phyloP scores from a whole-genome alignment of 1,140 invertebrate genomes.

The Antheraea mylitta region DNA sequence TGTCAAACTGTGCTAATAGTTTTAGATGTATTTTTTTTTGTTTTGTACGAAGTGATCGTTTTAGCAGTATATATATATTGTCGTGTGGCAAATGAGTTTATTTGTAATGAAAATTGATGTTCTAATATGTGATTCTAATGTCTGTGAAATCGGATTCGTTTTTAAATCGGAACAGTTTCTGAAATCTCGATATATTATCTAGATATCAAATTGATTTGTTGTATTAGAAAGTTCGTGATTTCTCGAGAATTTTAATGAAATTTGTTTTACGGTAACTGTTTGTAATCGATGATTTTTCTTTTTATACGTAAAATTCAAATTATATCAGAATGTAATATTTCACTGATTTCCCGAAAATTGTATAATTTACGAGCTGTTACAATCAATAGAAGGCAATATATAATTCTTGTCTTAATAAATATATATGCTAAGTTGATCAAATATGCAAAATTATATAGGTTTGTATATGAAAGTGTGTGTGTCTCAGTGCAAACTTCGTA shows the following conservation, averaged over 20 bases:
- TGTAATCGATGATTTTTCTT: not conserved
- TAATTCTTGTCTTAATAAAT: too few species aligned
- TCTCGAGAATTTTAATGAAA: too few species aligned
- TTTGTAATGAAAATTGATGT: not conserved
- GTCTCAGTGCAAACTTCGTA: conserved; percentile 54
- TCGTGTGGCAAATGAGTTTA: not conserved
- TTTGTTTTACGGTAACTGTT: too few species aligned
- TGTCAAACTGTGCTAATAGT: conserved; percentile 2
- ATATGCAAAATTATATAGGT: too few species aligned
- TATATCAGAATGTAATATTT: not conserved
- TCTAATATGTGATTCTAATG: not conserved
- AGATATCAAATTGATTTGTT: too few species aligned
- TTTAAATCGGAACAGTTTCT: not conserved
- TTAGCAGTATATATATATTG: not conserved
- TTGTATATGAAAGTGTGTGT: conserved; percentile 17
- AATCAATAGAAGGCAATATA: too few species aligned
- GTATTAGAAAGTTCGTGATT: too few species aligned
- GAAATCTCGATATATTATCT: too few species aligned
- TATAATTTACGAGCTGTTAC: too few species aligned
- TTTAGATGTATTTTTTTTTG: not conserved
- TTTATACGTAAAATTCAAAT: not conserved
- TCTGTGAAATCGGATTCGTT: not conserved
- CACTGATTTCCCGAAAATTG: too few species aligned
- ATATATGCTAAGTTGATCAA: too few species aligned
- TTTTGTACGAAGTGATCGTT: not conserved